Percentiles rank a stretch among this genome's conserved stretches.
These are phyloP conservation scores for Sorex araneus DNA, from an alignment of 2,113 vertebrate genomes.

Conservation along the genomic window DNA sequence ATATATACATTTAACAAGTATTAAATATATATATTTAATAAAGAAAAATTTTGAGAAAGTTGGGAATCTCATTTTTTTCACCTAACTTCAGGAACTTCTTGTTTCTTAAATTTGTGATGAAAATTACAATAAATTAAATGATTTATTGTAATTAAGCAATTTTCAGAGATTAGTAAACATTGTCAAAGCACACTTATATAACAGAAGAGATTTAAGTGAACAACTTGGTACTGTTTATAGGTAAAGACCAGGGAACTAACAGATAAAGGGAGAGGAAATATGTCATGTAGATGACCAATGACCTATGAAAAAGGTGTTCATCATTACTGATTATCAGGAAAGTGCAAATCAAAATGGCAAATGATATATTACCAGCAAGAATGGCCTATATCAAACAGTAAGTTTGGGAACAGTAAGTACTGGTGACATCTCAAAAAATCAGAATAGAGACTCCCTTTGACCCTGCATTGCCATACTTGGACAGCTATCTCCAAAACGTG, in stretches of 20 bases:
- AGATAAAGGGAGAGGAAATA: neutral
- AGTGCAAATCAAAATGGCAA: too few relatives aligned
- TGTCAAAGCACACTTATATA: slow-evolving; percentile 28
- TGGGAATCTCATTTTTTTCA: neutral
- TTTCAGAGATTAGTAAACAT: neutral
- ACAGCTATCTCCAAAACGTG: too few relatives aligned
- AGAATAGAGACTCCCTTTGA: too few relatives aligned
- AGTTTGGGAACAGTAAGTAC: too few relatives aligned
- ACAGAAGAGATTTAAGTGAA: neutral
- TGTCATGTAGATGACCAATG: neutral
- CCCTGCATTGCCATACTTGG: too few relatives aligned
- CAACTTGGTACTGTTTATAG: neutral
- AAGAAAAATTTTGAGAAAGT: neutral
- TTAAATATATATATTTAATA: too few relatives aligned
- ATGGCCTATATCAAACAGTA: too few relatives aligned
- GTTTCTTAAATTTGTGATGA: slow-evolving; percentile 34
- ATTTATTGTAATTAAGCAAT: neutral
- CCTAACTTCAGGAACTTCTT: neutral
- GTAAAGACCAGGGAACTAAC: neutral
- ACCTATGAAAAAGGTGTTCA: too few relatives aligned
- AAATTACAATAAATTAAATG: slow-evolving; percentile 1
- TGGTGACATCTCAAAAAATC: too few relatives aligned
- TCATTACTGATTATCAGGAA: too few relatives aligned
- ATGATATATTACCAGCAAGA: too few relatives aligned
- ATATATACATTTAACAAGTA: too few relatives aligned